Evolutionary conservation across 2,888 invertebrate genomes (phyloP), one percentile per base, ranked within the genome.

Genomic region (Phytoseiulus persimilis): DNA sequence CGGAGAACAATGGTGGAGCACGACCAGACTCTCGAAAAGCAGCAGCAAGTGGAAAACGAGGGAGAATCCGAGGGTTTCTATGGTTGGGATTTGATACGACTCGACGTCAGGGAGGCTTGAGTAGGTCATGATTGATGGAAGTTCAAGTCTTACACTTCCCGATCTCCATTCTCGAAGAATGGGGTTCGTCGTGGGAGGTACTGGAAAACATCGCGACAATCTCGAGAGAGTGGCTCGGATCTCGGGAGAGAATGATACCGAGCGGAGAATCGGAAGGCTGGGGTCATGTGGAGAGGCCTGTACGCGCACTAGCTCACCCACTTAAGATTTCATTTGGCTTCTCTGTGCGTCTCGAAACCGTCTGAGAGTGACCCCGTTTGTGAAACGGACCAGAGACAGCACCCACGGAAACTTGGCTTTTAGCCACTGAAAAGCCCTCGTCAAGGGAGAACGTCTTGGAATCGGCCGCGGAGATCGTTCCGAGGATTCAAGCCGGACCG

Each of bases 361-460:
- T 65, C 65, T 65, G 65, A 65, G 65, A 65, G 65, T 65, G 65
- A 65, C 65, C 65, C 65, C 65, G 65, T 65, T 65, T 65, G 65
- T 65, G 65, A 23, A 65, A 65, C 65, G 65, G 65, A 65, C 65
- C 65, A 65, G 65, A 65, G 65, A 65, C 65, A 65, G 65, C 65
- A 65, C 65, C 18, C 11, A 65, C 65, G 65, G 18, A 65, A 65
- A 65, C 65, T 65, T 65, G 65, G 65, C 65, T 65, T 65, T 65
- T 65, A 65, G 65, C 65, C 65, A 65, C 65, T 28, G 65, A 18
- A 18, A 65, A 65, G 65, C 65, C 28, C 28, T 14, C 28, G 65
- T 65, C 14, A 65, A 28, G 23, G 2, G 18, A 65, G 65, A 18
- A 1, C 39, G 39, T 39, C 28, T 65, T 28, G 65, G 65, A 65